Evolutionary conservation across 30 jellyfish, hydroid and myxozoan genomes (phyloP), one percentile per base, ranked within the genome.

Genomic region (Turritopsis dohrnii): DNA sequence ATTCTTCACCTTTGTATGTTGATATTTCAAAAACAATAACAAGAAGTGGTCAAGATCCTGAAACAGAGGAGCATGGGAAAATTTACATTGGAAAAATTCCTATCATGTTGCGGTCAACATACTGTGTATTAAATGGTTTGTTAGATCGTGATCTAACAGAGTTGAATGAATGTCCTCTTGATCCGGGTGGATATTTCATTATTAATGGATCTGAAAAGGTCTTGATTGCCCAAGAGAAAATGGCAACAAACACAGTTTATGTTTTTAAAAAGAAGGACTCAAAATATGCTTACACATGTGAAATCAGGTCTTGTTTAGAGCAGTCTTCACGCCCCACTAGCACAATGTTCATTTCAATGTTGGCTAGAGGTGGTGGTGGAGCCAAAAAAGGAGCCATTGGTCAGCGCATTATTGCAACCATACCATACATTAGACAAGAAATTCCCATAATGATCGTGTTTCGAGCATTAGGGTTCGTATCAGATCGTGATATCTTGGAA

Each of bases 181-280:
- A 95, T 71, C 99, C 99, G 24, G 99, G 99, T 41, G 99, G 99
- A 52, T 95, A 95, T 72, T 95, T 95, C 84, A 91, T 95, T 80
- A 91, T 95, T 28, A 95, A 95, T 86, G 99, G 99, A 66, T 95
- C 99, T 31, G 99, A 95, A 81, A 95, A 95, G 66, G 99, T 95
- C 13, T 85, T 95, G 73, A 95, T 95, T 72, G 99, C 99, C 17
- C 99, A 95, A 80, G 99, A 95, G 75, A 95, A 95, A 77, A 95
- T 95, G 99, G 99, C 99, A 20, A 86, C 99, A 26, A 95, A 95
- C 83, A 95, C 98, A 18, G 99, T 95, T 20, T 95, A 95, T 85
- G 98, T 95, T 24, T 95, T 95, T 71, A 95, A 91, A 65, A 95
- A 95, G 87, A 95, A 95, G 69, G 99, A 95, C 88, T 88, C 97